phyloP scores from a whole-genome alignment of 92 coral and sea anemone genomes.

The Anthopleura xanthogrammica region DNA sequence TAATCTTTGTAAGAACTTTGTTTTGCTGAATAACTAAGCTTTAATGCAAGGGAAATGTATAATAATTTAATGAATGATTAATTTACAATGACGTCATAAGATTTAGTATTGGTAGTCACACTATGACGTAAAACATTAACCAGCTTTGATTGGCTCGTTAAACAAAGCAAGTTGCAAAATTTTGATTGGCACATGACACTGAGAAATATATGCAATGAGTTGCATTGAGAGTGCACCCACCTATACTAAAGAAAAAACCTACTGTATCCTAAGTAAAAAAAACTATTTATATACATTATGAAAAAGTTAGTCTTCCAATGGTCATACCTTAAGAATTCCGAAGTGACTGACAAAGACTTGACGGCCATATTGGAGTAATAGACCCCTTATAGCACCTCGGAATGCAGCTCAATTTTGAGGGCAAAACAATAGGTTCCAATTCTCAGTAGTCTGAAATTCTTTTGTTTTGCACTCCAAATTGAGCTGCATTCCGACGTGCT shows the following conservation, averaged over 20 bases:
- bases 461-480: no score
- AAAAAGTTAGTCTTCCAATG: background rate
- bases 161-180: background rate
- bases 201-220: no score
- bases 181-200: no score
- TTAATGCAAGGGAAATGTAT: background rate
- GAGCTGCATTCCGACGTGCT: no score
- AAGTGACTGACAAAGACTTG: background rate
- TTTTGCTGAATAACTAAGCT: background rate
- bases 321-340: background rate
- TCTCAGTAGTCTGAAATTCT: no score
- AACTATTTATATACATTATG: no score
- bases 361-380: background rate
- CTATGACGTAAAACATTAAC: background rate
- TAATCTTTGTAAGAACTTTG: background rate
- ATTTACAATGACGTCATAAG: background rate
- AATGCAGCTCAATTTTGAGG: no score
- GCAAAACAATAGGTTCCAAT: no score
- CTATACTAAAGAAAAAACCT: no score
- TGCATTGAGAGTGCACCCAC: no score
- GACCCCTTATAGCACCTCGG: no score
- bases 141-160: background rate
- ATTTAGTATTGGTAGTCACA: background rate
- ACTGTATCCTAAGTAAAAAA: no score
- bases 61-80: background rate